Evolutionary conservation across 2,113 vertebrate genomes (phyloP).

Genomic region (Nibea coibor): DNA sequence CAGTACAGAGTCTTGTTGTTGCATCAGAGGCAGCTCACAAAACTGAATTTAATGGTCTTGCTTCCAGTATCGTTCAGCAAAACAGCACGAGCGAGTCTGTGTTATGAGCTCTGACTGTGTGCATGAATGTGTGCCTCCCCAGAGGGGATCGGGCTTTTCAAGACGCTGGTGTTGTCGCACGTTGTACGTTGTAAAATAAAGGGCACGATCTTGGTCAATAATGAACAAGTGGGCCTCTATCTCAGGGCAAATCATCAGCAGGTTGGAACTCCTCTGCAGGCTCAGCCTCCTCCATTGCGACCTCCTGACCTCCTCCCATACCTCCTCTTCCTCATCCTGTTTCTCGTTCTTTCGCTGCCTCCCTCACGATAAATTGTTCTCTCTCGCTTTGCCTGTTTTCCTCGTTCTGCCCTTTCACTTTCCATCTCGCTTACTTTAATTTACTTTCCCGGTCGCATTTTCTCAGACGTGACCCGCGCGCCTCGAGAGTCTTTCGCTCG

Average conservation of each 20-base stretch:
- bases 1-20: conserved; percentile 29
- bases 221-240: conserved; percentile 36
- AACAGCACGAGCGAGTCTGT: conserved; percentile 1
- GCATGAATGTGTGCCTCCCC: background rate
- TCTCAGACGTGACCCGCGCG: conserved; percentile 49
- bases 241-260: conserved; percentile 48
- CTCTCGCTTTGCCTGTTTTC: conserved; percentile 26
- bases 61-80: conserved; percentile 38
- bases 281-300: conserved; percentile 17
- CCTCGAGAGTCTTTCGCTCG: conserved; percentile 19
- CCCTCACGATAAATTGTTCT: conserved; percentile 39
- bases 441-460: conserved; percentile 57
- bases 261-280: conserved; percentile 34
- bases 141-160: conserved; percentile 36
- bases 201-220: conserved; percentile 42
- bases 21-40: conserved; percentile 40
- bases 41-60: conserved; percentile 54
- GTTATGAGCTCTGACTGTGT: background rate
- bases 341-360: conserved; percentile 11
- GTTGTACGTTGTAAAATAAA: conserved; percentile 27
- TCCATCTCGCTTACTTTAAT: conserved; percentile 68
- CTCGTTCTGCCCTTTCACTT: conserved; percentile 57
- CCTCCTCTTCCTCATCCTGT: conserved; percentile 5
- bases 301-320: conserved; percentile 24
- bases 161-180: conserved; percentile 10